Evolutionary conservation across 2,888 invertebrate species (phyloP), one percentile per base, ranked within the genome.

Genomic region (Amblyjoppa proteus): DNA sequence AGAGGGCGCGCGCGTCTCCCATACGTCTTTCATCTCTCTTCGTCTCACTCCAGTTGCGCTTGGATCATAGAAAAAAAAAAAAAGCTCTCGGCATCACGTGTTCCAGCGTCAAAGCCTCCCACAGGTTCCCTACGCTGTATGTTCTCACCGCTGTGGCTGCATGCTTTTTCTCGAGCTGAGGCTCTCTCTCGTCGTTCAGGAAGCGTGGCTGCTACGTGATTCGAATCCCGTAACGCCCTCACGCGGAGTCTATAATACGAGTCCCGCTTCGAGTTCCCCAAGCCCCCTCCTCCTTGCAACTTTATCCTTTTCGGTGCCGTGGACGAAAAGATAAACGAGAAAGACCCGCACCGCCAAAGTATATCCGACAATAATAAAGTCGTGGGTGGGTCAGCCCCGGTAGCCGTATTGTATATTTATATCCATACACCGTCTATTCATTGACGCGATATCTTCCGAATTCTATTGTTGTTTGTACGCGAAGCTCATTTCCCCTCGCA

Each of bases 141-240:
- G 34, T 28, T 11, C 58, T 16, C 58, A 13, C n/a, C 41, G 45
- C 25, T 25, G 31, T 25, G 75, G 64, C 34, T 64, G 45, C n/a
- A 64, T 45, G 66, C 66, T 76, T 75, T 58, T 49, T 49, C 84
- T 78, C 78, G 78, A 71, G 76, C 83, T 61, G 79, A 25, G 73
- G 45, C 71, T 80, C 25, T 82, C 73, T 89, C 73, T 89, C 83
- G 68, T 53, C 87, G 88, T 89, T 89, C 91, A 90, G 91, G 90
- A 91, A 91, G 91, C 92, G 91, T 91, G 92, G 89, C 90, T 76
- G 81, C 78, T 89, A 91, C 92, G 92, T 92, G 92, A 91, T 89
- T 84, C 88, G 92, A 92, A 90, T 92, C 87, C 88, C 87, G 64
- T 78, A 87, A 86, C 85, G 81, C 81, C 77, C 86, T 86, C 82